These are phyloP conservation scores for Sarcophaga rosellei DNA, from an alignment of 2,888 invertebrate genomes.

Conservation along the genomic window DNA sequence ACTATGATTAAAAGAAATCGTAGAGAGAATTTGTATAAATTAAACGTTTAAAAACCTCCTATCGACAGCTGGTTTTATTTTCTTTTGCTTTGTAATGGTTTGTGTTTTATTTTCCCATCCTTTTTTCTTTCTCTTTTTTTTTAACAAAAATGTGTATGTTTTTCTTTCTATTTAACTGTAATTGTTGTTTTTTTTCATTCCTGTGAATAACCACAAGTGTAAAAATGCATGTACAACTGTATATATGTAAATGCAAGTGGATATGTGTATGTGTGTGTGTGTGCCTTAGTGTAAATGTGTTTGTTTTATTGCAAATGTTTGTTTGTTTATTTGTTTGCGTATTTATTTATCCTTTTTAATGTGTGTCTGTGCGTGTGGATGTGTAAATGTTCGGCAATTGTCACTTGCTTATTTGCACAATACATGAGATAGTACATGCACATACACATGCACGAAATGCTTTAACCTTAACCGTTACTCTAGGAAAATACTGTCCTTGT, in stretches of 20 bases:
- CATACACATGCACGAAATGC: conserved; percentile 14
- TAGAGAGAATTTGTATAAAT: conserved; percentile 53
- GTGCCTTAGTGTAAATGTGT: conserved; percentile 57
- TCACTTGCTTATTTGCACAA: conserved; percentile 59
- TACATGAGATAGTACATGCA: conserved; percentile 34
- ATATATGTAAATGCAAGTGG: no score
- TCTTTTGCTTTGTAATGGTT: conserved; percentile 45
- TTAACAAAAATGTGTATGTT: not conserved
- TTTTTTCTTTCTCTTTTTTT: no score
- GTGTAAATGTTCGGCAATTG: conserved; percentile 69
- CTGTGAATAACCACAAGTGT: conserved; percentile 57
- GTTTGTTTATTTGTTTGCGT: conserved; percentile 2
- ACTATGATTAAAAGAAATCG: not conserved
- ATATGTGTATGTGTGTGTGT: conserved; percentile 42
- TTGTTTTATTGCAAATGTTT: conserved; percentile 65
- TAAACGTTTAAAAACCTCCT: conserved; percentile 45
- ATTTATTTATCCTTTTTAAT: conserved; percentile 35
- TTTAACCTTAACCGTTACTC: no score
- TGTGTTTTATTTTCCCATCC: not conserved
- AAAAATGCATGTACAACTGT: conserved; percentile 15
- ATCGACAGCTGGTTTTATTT: conserved; percentile 66
- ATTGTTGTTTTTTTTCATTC: not conserved
- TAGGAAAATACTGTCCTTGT: no score
- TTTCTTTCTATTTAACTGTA: conserved; percentile 34
- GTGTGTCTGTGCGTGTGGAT: conserved; percentile 57